Evolutionary conservation across 2,797 vertebrate genomes (phyloP).

Genomic region (Prionace glauca): DNA sequence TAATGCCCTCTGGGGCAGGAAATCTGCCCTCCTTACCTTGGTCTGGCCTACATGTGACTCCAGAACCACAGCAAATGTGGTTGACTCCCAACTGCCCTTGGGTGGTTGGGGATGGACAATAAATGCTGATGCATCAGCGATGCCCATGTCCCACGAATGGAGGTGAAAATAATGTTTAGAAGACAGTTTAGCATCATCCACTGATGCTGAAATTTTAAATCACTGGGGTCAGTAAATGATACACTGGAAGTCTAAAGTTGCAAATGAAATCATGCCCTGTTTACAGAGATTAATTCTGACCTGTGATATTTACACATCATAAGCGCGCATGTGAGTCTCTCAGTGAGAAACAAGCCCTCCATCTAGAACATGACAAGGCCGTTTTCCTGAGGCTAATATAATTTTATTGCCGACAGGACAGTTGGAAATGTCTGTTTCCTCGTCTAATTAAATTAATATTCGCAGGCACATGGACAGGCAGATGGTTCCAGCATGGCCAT

Average conservation of each 20-base stretch:
- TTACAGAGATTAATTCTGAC: neutral
- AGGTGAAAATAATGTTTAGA: neutral
- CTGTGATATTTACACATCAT: neutral
- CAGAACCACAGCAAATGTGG: too few species aligned
- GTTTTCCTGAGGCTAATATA: neutral
- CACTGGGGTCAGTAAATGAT: neutral
- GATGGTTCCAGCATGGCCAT: neutral
- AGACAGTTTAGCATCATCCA: neutral
- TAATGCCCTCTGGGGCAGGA: too few species aligned
- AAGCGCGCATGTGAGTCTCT: too few species aligned
- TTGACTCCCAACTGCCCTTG: too few species aligned
- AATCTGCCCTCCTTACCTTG: too few species aligned
- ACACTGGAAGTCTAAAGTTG: neutral
- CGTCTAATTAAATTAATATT: neutral
- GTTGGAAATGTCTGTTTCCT: neutral
- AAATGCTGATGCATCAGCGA: too few species aligned
- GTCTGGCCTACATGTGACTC: too few species aligned
- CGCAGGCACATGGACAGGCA: neutral
- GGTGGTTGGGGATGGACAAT: too few species aligned
- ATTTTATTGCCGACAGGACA: neutral
- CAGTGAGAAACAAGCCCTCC: neutral
- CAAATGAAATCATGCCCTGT: neutral
- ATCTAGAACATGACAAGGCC: neutral
- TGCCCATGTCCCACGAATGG: too few species aligned
- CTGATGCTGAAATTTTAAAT: neutral